Percentiles rank a stretch among this genome's conserved stretches.
These are phyloP conservation scores for Chloroceryle aenea DNA, from an alignment of 2,113 vertebrate species.

Conservation along the genomic window DNA sequence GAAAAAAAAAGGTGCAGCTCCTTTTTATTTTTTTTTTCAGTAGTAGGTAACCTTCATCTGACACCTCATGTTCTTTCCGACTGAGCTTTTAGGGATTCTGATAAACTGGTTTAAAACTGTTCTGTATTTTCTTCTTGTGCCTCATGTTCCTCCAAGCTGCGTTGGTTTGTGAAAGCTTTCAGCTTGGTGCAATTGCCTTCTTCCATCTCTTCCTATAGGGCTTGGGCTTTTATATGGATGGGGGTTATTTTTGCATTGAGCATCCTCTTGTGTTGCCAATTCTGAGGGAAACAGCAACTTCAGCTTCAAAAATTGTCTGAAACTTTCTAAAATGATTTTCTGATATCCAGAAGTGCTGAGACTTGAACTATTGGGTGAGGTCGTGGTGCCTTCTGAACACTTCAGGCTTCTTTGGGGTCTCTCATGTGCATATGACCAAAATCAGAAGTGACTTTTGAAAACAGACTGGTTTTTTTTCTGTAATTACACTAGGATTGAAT, in stretches of 20 bases:
- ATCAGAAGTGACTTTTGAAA: not conserved
- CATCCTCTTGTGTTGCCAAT: not conserved
- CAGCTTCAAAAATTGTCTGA: not conserved
- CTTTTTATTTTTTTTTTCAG: not conserved
- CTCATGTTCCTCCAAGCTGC: not conserved
- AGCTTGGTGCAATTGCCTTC: not conserved
- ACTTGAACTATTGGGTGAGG: not conserved
- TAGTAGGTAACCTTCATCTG: not conserved
- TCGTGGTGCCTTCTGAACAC: not conserved
- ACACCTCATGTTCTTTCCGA: not conserved
- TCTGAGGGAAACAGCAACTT: not conserved
- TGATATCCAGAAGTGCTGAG: not conserved
- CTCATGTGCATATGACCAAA: not conserved
- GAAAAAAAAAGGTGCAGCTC: not conserved
- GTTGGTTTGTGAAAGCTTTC: not conserved
- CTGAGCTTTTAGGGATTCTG: not conserved
- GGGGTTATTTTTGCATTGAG: fast-evolving
- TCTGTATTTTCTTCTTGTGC: not conserved
- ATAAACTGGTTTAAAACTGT: not conserved
- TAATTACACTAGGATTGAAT: not conserved
- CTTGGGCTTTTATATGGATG: not conserved
- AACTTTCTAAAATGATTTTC: not conserved
- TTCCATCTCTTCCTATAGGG: not conserved
- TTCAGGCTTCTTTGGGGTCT: not conserved
- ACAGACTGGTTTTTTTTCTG: not conserved